Percentiles rank a stretch among this genome's conserved stretches.
Conservation (phyloP, 2,888 invertebrate genomes). For the Trichopria drosophilae region DNA sequence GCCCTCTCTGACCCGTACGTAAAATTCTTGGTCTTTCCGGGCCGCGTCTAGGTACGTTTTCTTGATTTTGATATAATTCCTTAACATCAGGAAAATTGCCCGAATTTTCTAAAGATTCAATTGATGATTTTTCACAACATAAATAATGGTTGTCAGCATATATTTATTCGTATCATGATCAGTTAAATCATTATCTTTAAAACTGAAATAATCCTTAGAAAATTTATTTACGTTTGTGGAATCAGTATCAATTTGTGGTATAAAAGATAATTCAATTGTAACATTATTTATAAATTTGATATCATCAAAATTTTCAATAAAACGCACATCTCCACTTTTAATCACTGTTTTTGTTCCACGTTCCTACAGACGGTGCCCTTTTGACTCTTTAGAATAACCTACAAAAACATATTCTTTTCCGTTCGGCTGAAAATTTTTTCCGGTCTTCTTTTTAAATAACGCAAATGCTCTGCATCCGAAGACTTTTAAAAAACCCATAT, state of each 20-base stretch:
- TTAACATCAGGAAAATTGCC: too few species aligned
- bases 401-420: neutral
- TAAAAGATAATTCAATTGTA: too few species aligned
- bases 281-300: too few species aligned
- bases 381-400: conserved; percentile 22
- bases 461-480: conserved; percentile 6
- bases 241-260: too few species aligned
- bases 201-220: too few species aligned
- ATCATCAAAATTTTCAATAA: conserved; percentile 1
- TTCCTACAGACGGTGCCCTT: conserved; percentile 22
- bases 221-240: too few species aligned
- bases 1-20: conserved; percentile 5
- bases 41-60: neutral
- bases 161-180: too few species aligned
- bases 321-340: conserved; percentile 22
- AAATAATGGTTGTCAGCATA: too few species aligned
- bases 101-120: too few species aligned
- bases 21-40: neutral
- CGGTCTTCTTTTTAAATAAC: neutral
- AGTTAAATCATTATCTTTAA: too few species aligned
- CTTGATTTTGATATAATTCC: neutral
- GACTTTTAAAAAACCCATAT: neutral
- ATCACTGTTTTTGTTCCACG: conserved; percentile 20
- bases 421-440: neutral
- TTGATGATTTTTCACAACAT: too few species aligned